Conservation (phyloP, 1,140 invertebrate species). For the Glossosoma conforme region DNA sequence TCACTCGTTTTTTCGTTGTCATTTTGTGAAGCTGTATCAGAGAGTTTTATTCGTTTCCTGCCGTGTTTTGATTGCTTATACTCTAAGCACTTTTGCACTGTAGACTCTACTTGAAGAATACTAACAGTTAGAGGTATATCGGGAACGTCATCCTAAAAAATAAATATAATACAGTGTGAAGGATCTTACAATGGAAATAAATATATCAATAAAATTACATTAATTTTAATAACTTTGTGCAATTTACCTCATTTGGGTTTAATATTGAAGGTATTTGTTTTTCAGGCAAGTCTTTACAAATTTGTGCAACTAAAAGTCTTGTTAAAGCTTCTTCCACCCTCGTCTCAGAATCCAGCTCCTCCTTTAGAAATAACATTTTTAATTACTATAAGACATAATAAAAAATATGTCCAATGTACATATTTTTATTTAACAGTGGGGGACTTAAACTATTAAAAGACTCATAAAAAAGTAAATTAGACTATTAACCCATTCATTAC, state of each 20-base stretch:
- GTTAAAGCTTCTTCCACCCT: constrained; percentile 45
- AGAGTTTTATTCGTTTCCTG: constrained; percentile 41
- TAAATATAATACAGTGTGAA: constrained; percentile 5
- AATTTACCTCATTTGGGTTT: constrained; percentile 46
- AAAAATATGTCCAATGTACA: too few species aligned
- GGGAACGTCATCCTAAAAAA: constrained; percentile 43
- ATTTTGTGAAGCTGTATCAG: not conserved
- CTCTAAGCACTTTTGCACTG: constrained; percentile 40
- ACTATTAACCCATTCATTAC: too few species aligned
- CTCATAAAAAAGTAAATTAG: too few species aligned
- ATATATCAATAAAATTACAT: constrained; percentile 5
- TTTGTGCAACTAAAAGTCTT: constrained; percentile 44
- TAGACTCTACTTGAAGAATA: constrained; percentile 45
- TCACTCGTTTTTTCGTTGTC: constrained; percentile 31
- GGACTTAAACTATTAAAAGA: too few species aligned
- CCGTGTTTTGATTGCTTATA: constrained; percentile 36
- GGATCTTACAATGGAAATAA: too few species aligned
- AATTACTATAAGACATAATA: too few species aligned
- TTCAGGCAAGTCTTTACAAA: constrained; percentile 46
- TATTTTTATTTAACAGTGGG: constrained; percentile 16
- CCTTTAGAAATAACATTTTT: too few species aligned
- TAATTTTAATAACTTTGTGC: not conserved
- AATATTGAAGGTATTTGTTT: constrained; percentile 40
- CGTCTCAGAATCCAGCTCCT: constrained; percentile 39
- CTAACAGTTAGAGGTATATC: constrained; percentile 45